A percentile compares a stretch with the other conserved stretches of the same genome.
These are phyloP conservation scores for Acanthurus lineatus DNA, from an alignment of 2,797 vertebrate species.

Conservation along the genomic window DNA sequence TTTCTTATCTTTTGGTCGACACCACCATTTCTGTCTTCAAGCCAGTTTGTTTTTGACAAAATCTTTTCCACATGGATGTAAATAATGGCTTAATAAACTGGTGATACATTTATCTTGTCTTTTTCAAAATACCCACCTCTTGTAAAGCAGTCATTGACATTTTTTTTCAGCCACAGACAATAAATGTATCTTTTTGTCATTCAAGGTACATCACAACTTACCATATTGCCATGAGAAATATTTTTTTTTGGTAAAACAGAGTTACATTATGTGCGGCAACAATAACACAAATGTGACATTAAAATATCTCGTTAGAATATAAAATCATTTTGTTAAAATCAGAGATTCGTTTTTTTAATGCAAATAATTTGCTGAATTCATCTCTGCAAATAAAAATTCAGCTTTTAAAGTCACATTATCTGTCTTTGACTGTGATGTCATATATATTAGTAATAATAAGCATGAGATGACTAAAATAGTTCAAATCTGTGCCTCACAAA, in stretches of 20 bases:
- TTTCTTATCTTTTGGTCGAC: no score
- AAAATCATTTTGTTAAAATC: not conserved
- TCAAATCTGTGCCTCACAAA: no score
- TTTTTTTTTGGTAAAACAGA: not conserved
- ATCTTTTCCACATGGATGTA: not conserved
- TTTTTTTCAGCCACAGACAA: not conserved
- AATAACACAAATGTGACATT: not conserved
- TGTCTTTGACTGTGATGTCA: no score
- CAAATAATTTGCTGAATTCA: not conserved
- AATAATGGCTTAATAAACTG: no score
- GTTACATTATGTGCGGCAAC: no score
- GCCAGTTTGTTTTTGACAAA: not conserved
- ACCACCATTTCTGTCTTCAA: no score
- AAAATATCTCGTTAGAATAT: not conserved
- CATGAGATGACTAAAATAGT: no score
- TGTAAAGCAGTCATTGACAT: not conserved
- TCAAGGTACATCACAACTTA: no score
- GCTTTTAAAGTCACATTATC: no score
- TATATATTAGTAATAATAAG: no score
- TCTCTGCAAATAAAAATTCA: no score
- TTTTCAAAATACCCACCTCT: not conserved
- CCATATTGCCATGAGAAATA: not conserved
- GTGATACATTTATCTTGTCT: not conserved
- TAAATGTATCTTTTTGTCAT: no score
- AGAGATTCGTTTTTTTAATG: not conserved